These are phyloP conservation scores for Oxyura jamaicensis DNA, from an alignment of 2,113 vertebrate genomes.

Conservation along the genomic window DNA sequence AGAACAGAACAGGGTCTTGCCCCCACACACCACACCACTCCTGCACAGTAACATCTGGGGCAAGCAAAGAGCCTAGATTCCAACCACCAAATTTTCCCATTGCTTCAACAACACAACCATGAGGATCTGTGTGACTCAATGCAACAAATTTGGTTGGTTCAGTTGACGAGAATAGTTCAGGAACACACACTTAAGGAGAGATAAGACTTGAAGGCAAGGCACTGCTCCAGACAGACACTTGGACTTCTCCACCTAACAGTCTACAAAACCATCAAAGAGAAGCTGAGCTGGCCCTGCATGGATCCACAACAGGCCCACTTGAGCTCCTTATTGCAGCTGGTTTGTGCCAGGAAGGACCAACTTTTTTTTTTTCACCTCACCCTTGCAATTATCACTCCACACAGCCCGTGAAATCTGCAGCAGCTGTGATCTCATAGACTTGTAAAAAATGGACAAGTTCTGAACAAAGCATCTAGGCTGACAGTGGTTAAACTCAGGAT, in stretches of 20 bases:
- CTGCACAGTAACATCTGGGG: not conserved
- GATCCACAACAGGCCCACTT: not conserved
- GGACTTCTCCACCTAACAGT: not conserved
- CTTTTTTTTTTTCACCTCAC: not conserved
- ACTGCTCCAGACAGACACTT: not conserved
- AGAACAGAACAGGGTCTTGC: not conserved
- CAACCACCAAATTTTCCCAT: accelerated
- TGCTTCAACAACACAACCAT: not conserved
- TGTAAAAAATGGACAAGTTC: not conserved
- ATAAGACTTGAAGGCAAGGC: not conserved
- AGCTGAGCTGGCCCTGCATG: accelerated
- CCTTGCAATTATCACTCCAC: not conserved
- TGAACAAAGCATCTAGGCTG: not conserved
- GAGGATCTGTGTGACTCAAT: not conserved
- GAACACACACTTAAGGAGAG: accelerated
- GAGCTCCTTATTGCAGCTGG: not conserved
- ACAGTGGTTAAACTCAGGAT: not conserved
- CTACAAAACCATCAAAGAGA: accelerated
- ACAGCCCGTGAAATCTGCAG: not conserved
- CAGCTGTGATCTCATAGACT: not conserved
- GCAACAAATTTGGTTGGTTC: not conserved
- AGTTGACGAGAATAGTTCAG: accelerated
- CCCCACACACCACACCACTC: not conserved
- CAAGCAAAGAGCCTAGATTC: not conserved
- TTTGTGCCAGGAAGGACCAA: accelerated